These are phyloP conservation scores for Corythornis vintsioides DNA, from an alignment of 2,113 vertebrate genomes.

Conservation along the genomic window DNA sequence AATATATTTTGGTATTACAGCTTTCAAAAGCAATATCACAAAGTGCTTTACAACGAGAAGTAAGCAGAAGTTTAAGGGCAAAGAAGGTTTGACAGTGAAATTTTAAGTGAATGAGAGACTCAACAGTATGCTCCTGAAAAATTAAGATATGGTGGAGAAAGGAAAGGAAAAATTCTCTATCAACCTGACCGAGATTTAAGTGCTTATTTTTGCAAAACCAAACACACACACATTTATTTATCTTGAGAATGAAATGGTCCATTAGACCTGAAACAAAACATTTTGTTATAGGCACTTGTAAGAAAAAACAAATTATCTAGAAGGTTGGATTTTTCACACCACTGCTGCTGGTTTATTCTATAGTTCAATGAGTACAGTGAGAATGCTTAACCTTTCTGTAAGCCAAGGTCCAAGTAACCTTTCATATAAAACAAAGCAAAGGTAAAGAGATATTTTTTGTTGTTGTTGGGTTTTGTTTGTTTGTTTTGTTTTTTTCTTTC, in stretches of 20 bases:
- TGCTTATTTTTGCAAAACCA: neutral
- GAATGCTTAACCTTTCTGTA: neutral
- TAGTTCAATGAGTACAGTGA: neutral
- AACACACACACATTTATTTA: neutral
- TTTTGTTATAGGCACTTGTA: neutral
- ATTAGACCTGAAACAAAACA: slow-evolving; percentile 16
- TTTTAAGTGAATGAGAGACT: neutral
- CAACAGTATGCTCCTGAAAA: neutral
- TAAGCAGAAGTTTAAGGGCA: neutral
- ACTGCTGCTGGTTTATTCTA: neutral
- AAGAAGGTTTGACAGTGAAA: neutral
- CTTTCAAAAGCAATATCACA: neutral
- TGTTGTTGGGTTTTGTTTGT: neutral
- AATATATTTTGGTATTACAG: neutral
- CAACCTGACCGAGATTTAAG: neutral
- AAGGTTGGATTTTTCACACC: slow-evolving; percentile 17
- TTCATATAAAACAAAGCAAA: neutral
- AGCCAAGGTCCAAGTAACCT: neutral
- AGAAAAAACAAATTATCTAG: neutral
- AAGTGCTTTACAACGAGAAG: neutral
- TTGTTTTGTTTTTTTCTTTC: neutral
- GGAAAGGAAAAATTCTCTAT: neutral
- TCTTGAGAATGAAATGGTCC: slow-evolving; percentile 6
- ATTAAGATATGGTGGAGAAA: neutral
- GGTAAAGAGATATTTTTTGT: neutral